Evolutionary conservation across 2,113 vertebrate genomes (phyloP).

Genomic region (Leiothrix lutea): DNA sequence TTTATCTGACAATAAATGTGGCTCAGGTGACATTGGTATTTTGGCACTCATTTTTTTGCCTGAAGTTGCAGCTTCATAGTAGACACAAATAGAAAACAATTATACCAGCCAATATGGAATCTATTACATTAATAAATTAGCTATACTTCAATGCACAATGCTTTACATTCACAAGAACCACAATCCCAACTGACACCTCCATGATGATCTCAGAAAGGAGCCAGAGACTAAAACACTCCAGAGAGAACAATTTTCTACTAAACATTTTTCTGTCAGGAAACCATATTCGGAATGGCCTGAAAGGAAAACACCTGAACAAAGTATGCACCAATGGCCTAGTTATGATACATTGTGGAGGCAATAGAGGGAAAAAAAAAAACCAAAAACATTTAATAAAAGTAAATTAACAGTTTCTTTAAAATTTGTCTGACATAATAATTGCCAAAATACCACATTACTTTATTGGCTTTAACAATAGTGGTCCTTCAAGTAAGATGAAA

Average conservation of each 20-base stretch:
- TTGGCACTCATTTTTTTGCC: not conserved
- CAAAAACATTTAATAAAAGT: not conserved
- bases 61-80: not conserved
- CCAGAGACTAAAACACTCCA: not conserved
- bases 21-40: not conserved
- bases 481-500: not conserved
- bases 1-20: not conserved
- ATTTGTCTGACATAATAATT: not conserved
- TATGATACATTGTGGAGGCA: accelerated
- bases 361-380: not conserved
- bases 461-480: not conserved
- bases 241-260: not conserved
- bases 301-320: not conserved
- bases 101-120: not conserved
- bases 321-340: not conserved
- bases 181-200: not conserved
- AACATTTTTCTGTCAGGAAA: not conserved
- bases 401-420: not conserved
- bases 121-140: not conserved
- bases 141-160: not conserved
- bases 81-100: not conserved
- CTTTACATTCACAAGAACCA: not conserved
- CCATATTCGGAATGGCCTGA: not conserved
- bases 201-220: not conserved
- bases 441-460: not conserved